Evolutionary conservation across 1,140 invertebrate genomes (phyloP).

Genomic region (Laupala kohalensis): DNA sequence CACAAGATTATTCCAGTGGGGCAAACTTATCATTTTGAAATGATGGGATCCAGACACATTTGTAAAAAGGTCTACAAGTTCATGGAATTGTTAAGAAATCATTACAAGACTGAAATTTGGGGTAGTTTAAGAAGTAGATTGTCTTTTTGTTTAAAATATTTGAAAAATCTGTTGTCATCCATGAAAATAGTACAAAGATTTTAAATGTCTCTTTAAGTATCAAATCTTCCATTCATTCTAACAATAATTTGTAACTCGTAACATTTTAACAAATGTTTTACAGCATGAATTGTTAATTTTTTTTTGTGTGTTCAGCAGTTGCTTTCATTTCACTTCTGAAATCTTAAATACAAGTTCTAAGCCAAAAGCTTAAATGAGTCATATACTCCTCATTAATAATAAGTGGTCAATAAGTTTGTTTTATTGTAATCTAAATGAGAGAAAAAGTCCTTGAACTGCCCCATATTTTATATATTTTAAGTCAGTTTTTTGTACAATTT

Average conservation of each 20-base stretch:
- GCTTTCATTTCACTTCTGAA: no score
- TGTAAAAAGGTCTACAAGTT: neutral
- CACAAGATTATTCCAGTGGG: conserved; percentile 4
- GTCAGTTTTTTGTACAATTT: neutral
- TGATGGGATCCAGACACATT: neutral
- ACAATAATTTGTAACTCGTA: no score
- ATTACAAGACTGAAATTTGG: neutral
- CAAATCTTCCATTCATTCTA: neutral
- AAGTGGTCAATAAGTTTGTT: no score
- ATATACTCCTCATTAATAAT: no score
- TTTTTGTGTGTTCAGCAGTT: no score
- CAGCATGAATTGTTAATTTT: no score
- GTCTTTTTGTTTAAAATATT: neutral
- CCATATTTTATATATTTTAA: neutral
- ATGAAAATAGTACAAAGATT: neutral
- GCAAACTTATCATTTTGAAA: neutral
- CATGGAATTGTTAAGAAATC: neutral
- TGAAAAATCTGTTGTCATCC: neutral
- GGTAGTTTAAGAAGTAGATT: neutral
- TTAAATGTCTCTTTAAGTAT: neutral
- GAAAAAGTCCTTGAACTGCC: neutral
- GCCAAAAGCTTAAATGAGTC: no score
- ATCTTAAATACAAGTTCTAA: no score
- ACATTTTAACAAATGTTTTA: no score
- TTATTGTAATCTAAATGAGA: no score